phyloP scores from a whole-genome alignment of 2,797 vertebrate genomes.

The Danionella dracula region DNA sequence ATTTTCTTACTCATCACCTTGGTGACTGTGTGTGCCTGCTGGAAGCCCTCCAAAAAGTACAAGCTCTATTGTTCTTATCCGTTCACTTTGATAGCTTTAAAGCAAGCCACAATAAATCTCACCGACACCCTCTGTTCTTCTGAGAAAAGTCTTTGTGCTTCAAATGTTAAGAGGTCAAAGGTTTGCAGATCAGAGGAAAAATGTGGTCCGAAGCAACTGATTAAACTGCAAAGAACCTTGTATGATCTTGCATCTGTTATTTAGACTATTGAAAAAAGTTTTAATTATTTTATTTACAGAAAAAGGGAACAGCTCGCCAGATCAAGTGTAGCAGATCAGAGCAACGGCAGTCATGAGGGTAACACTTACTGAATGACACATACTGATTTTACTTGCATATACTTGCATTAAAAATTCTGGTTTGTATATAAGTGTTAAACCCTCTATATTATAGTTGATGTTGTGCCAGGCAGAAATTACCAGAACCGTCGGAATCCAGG shows the following conservation, averaged over 20 bases:
- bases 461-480: slow-evolving; percentile 76
- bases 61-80: slow-evolving; percentile 39
- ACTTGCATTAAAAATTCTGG: no score
- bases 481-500: slow-evolving; percentile 75
- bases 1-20: slow-evolving; percentile 97
- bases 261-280: background rate
- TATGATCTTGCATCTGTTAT: background rate
- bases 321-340: slow-evolving; percentile 72
- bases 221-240: background rate
- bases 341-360: slow-evolving; percentile 85
- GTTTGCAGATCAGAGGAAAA: background rate
- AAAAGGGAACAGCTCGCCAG: slow-evolving; percentile 78
- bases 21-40: slow-evolving; percentile 98
- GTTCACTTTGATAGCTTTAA: slow-evolving; percentile 4
- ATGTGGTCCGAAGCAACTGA: background rate
- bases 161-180: slow-evolving; percentile 10
- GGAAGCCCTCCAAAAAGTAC: slow-evolving; percentile 96
- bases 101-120: background rate
- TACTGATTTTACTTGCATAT: no score
- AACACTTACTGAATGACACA: slow-evolving; percentile 38
- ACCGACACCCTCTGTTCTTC: background rate
- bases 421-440: no score
- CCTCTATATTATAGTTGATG: slow-evolving; percentile 69
- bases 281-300: slow-evolving; percentile 58
- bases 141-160: slow-evolving; percentile 3